Conservation (phyloP, 2,888 invertebrate genomes). For the Tenthredo livida region DNA sequence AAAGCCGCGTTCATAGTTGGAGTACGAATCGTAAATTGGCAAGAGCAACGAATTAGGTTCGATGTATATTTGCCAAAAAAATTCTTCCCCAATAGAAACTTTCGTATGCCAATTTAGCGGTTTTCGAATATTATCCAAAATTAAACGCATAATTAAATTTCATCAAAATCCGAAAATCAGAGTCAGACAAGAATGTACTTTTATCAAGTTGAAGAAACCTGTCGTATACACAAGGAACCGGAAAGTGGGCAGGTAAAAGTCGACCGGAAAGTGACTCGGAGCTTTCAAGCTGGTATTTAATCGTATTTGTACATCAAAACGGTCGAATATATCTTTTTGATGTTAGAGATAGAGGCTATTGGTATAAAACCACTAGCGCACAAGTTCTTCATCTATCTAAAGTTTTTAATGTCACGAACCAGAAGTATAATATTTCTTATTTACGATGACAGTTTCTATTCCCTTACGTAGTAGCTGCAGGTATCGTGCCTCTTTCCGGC, state of each 20-base stretch:
- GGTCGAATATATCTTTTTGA: neutral
- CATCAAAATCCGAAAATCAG: neutral
- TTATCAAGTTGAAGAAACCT: neutral
- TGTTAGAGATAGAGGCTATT: neutral
- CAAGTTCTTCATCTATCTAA: neutral
- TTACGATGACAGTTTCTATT: slow-evolving; percentile 40
- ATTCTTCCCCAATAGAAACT: neutral
- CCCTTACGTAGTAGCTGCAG: slow-evolving; percentile 11
- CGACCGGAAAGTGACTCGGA: slow-evolving; percentile 33
- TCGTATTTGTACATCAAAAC: neutral
- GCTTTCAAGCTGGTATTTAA: neutral
- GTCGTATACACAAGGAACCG: neutral
- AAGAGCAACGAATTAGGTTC: neutral
- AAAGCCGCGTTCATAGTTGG: neutral
- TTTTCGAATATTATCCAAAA: neutral
- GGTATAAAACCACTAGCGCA: neutral
- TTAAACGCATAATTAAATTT: neutral
- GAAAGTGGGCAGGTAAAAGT: neutral
- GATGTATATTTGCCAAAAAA: neutral
- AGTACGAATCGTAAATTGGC: too few relatives aligned
- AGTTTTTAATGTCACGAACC: slow-evolving; percentile 44
- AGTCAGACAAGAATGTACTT: neutral
- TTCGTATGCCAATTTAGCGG: neutral
- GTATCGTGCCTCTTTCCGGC: slow-evolving; percentile 48
- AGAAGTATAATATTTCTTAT: slow-evolving; percentile 46